Conservation (phyloP, 1,140 invertebrate species). For the Portunus trituberculatus region DNA sequence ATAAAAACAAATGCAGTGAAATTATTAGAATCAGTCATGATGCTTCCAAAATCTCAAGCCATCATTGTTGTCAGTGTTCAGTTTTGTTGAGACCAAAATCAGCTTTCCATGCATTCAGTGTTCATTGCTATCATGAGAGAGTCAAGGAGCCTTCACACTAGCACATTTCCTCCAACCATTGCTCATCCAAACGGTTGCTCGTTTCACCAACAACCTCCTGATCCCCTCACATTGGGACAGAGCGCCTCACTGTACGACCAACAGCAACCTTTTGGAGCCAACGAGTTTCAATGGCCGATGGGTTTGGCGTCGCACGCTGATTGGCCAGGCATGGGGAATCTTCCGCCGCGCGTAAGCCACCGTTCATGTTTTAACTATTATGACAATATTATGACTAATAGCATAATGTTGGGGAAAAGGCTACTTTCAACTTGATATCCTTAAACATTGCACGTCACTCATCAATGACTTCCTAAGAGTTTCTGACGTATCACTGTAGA, state of each 20-base stretch:
- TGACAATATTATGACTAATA: constrained; percentile 15
- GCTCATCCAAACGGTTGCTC: constrained; percentile 15
- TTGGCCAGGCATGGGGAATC: constrained; percentile 8
- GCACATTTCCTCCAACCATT: constrained; percentile 21
- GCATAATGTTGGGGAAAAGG: constrained; percentile 21
- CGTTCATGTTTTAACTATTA: constrained; percentile 22
- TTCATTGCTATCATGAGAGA: neutral
- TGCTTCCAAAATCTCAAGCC: neutral
- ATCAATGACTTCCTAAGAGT: neutral
- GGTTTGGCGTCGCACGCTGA: constrained; percentile 16
- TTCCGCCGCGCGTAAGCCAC: constrained; percentile 16
- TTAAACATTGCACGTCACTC: neutral
- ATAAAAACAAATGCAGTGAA: neutral
- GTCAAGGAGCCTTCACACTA: constrained; percentile 16
- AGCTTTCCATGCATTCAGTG: neutral
- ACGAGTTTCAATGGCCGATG: constrained; percentile 10
- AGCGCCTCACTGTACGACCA: constrained; percentile 13
- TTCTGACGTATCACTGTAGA: neutral
- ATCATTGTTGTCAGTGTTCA: neutral
- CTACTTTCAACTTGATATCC: neutral
- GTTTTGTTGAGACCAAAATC: neutral
- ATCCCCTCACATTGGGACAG: constrained; percentile 18
- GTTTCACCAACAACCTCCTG: constrained; percentile 2
- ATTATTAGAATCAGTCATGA: neutral
- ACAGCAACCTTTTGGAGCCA: neutral